These are phyloP conservation scores for Garra rufa DNA, from an alignment of 2,113 vertebrate species.

Conservation along the genomic window DNA sequence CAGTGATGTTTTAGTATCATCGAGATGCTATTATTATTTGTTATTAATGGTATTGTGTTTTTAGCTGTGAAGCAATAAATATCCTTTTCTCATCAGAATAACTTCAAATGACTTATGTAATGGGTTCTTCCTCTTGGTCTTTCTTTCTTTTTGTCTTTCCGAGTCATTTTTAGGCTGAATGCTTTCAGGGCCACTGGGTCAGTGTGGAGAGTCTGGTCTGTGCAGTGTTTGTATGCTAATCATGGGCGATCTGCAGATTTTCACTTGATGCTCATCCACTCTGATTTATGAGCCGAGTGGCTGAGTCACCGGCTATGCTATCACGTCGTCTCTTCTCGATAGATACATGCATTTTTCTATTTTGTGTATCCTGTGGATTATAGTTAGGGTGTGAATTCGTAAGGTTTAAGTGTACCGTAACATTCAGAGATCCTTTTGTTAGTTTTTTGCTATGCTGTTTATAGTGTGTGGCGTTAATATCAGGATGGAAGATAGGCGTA, in stretches of 20 bases:
- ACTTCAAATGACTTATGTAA: neutral
- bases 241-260: neutral
- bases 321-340: neutral
- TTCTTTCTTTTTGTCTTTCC: constrained; percentile 11
- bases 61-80: neutral
- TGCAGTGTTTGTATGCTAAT: constrained; percentile 7
- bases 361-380: constrained; percentile 10
- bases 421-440: neutral
- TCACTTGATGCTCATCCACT: constrained; percentile 41
- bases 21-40: neutral
- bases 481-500: constrained; percentile 1
- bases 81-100: neutral
- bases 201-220: neutral
- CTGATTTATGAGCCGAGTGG: constrained; percentile 42
- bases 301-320: constrained; percentile 48
- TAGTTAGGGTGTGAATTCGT: constrained; percentile 15
- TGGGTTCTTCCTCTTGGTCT: neutral
- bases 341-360: constrained; percentile 14
- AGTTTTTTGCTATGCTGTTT: constrained; percentile 16
- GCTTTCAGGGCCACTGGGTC: neutral
- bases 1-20: no score
- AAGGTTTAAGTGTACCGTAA: neutral
- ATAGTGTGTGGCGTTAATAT: constrained; percentile 7
- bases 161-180: neutral
- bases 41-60: no score